Conservation (phyloP, 1,140 invertebrate species). For the Lasioglossum albipes region DNA sequence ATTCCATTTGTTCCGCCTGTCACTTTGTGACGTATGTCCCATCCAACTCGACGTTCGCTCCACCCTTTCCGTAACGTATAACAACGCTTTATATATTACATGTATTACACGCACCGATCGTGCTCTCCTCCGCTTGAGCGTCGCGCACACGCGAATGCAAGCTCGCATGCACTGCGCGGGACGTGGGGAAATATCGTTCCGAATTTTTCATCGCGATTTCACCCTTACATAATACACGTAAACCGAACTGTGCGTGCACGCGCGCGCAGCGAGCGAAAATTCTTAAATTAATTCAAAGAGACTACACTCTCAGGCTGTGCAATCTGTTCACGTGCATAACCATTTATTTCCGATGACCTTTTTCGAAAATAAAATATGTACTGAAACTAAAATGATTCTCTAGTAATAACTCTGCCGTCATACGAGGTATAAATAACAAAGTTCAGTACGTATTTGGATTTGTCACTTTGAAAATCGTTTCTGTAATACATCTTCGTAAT, state of each 20-base stretch:
- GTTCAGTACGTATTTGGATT: too few species aligned
- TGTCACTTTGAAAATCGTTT: too few species aligned
- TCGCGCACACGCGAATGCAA: neutral
- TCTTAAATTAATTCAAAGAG: neutral
- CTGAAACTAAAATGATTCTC: too few species aligned
- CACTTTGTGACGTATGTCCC: slow-evolving; percentile 77
- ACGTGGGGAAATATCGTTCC: slow-evolving; percentile 14
- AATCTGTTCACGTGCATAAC: too few species aligned
- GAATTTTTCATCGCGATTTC: slow-evolving; percentile 19
- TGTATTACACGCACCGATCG: slow-evolving; percentile 41
- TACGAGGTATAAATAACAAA: too few species aligned
- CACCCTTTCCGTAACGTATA: slow-evolving; percentile 69
- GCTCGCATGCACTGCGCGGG: neutral
- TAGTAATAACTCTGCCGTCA: too few species aligned
- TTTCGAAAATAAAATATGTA: too few species aligned
- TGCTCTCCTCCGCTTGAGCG: neutral
- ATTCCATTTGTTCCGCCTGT: slow-evolving; percentile 81
- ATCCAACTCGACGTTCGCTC: slow-evolving; percentile 70
- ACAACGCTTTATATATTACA: slow-evolving; percentile 68
- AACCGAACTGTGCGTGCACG: neutral
- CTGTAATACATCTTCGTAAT: too few species aligned
- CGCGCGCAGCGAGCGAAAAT: neutral
- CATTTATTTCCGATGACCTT: too few species aligned
- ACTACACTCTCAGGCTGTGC: too few species aligned
- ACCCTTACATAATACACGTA: neutral